phyloP scores from a whole-genome alignment of 2,113 vertebrate genomes.

The Gasterosteus aculeatus region DNA sequence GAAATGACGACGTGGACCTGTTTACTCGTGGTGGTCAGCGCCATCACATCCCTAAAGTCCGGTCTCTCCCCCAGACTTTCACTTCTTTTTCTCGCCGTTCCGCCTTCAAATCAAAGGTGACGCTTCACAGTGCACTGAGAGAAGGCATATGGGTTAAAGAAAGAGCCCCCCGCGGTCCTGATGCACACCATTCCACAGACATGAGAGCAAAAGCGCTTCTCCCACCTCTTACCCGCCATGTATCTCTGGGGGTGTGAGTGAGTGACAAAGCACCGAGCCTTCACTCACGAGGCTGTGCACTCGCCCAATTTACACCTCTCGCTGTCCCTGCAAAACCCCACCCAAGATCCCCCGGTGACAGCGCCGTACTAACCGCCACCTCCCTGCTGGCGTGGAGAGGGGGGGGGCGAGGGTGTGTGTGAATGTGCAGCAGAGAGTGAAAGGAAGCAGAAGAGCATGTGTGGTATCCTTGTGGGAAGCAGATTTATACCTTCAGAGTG shows the following conservation, averaged over 20 bases:
- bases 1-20: constrained; percentile 73
- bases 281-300: constrained; percentile 71
- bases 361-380: constrained; percentile 72
- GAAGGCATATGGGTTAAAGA: constrained; percentile 28
- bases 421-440: constrained; percentile 12
- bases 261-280: constrained; percentile 59
- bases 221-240: constrained; percentile 50
- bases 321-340: constrained; percentile 69
- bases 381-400: constrained; percentile 63
- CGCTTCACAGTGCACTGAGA: constrained; percentile 13
- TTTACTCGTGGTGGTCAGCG: constrained; percentile 69
- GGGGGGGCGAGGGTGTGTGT: constrained; percentile 25
- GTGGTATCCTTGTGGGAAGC: constrained; percentile 53
- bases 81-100: background rate
- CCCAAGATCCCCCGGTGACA: constrained; percentile 68
- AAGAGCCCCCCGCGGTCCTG: constrained; percentile 23
- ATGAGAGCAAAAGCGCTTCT: constrained; percentile 27
- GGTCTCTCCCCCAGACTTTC: constrained; percentile 29
- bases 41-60: constrained; percentile 14
- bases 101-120: constrained; percentile 18
- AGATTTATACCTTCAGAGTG: constrained; percentile 40
- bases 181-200: constrained; percentile 24
- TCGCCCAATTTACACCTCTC: constrained; percentile 84
- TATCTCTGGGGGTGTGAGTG: constrained; percentile 46
- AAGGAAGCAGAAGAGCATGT: constrained; percentile 33